These are phyloP conservation scores for Cryptoleucopteryx plumbea DNA, from an alignment of 2,113 vertebrate genomes.

Conservation along the genomic window DNA sequence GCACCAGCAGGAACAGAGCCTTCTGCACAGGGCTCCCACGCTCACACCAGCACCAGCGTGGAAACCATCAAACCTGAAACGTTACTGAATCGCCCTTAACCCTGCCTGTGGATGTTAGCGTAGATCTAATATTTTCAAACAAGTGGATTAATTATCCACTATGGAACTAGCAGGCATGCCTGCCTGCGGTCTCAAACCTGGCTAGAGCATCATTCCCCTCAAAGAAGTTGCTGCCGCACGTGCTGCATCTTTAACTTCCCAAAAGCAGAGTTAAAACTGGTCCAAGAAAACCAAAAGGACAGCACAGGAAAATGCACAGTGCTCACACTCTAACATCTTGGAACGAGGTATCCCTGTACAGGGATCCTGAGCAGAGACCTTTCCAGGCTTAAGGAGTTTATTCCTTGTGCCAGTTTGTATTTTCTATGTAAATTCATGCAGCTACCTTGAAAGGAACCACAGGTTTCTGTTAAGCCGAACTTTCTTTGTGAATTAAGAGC, in stretches of 20 bases:
- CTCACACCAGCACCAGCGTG: background rate
- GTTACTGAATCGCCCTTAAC: background rate
- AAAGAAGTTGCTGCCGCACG: background rate
- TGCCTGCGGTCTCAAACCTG: background rate
- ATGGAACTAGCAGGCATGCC: background rate
- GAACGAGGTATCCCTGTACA: background rate
- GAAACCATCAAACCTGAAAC: slow-evolving; percentile 1
- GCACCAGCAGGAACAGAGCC: background rate
- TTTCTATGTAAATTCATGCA: slow-evolving; percentile 40
- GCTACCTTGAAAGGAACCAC: slow-evolving; percentile 43
- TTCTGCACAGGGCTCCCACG: background rate
- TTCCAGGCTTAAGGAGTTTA: background rate
- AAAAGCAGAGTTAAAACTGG: background rate
- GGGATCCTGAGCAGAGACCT: background rate
- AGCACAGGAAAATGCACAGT: background rate
- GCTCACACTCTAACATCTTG: background rate
- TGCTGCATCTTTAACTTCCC: background rate
- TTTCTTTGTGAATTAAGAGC: background rate
- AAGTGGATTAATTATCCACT: background rate
- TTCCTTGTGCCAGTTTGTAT: background rate
- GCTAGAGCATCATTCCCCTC: background rate
- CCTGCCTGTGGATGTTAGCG: background rate
- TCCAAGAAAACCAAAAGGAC: background rate
- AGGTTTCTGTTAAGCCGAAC: slow-evolving; percentile 41
- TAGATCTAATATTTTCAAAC: background rate